A percentile compares a stretch with the other conserved stretches of the same genome.
Evolutionary conservation across 2,113 vertebrate genomes (phyloP).

Genomic region (Eonycteris spelaea): DNA sequence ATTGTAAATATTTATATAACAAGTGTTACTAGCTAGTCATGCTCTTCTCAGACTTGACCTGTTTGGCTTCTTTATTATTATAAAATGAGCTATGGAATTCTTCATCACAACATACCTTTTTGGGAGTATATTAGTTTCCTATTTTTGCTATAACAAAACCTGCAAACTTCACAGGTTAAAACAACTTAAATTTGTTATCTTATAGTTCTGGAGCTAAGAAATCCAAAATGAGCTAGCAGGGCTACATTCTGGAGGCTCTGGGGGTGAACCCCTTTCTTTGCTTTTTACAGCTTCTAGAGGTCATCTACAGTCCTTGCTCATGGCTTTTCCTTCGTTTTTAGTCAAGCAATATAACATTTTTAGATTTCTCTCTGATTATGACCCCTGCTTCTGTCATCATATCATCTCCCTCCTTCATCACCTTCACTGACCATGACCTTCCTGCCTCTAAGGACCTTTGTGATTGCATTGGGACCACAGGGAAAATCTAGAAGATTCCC

Average conservation of each 20-base stretch:
- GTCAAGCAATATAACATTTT: background rate
- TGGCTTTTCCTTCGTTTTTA: background rate
- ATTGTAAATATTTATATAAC: background rate
- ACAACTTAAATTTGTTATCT: background rate
- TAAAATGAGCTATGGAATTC: background rate
- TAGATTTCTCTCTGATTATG: background rate
- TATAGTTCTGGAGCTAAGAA: background rate
- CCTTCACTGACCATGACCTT: background rate
- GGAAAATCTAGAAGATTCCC: background rate
- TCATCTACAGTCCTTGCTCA: background rate
- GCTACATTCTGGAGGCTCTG: background rate
- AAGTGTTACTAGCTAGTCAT: background rate
- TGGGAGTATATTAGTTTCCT: background rate
- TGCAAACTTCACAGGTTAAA: background rate
- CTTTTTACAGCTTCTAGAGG: background rate
- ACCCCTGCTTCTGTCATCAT: background rate
- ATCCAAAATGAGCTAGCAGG: background rate
- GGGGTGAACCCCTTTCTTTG: background rate
- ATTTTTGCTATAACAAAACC: background rate
- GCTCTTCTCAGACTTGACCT: background rate
- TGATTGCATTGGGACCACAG: background rate
- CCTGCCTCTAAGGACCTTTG: background rate
- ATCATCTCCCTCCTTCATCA: background rate
- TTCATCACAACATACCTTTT: background rate
- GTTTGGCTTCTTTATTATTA: background rate